phyloP scores from a whole-genome alignment of 1,140 invertebrate genomes.

The Drosophila erecta region DNA sequence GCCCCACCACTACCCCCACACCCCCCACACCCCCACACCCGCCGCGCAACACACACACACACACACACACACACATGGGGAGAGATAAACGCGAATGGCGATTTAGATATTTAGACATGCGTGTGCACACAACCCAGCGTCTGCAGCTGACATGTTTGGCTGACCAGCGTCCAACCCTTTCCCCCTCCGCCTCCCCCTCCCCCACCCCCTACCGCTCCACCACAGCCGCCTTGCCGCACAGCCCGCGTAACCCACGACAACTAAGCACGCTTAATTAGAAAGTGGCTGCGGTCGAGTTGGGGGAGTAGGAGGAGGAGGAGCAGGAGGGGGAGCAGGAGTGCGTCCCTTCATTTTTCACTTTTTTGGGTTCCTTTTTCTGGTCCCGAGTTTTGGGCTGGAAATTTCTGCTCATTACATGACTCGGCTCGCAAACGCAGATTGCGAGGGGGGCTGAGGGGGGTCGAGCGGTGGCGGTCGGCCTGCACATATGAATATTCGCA shows the following conservation, averaged over 20 bases:
- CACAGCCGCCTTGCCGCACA: background rate
- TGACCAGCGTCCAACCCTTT: conserved; percentile 29
- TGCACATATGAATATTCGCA: conserved; percentile 73
- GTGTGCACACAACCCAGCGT: conserved; percentile 12
- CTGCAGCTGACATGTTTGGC: conserved; percentile 67
- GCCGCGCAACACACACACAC: background rate
- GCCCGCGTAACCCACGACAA: conserved; percentile 46
- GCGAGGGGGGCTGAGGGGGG: background rate
- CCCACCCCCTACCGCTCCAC: too few species aligned
- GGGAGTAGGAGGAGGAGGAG: background rate
- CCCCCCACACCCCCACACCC: too few species aligned
- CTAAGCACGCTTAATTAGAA: conserved; percentile 82
- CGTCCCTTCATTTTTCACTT: conserved; percentile 67
- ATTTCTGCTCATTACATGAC: conserved; percentile 57
- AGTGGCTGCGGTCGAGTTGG: conserved; percentile 61
- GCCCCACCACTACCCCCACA: background rate
- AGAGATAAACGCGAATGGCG: conserved; percentile 64
- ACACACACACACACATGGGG: background rate
- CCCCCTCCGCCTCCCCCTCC: background rate
- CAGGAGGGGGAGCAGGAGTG: background rate
- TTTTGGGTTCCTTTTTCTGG: conserved; percentile 24
- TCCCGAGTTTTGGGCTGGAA: conserved; percentile 13
- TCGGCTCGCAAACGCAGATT: conserved; percentile 4
- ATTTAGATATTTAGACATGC: conserved; percentile 81
- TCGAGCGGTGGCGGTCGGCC: background rate